Evolutionary conservation across 2,888 invertebrate species (phyloP), one percentile per base, ranked within the genome.

Genomic region (Graphium colonna): DNA sequence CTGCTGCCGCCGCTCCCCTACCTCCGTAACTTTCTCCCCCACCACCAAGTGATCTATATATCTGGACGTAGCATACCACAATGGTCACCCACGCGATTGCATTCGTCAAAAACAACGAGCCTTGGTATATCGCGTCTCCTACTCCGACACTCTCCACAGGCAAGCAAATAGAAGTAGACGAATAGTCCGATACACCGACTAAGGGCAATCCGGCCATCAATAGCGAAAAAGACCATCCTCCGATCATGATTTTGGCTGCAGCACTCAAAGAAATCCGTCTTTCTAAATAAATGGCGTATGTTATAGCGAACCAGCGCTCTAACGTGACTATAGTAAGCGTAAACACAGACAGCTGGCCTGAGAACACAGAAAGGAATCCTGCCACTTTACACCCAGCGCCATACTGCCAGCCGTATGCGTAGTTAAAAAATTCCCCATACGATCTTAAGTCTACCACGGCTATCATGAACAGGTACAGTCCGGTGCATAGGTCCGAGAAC

Each of bases 401-500:
- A 57, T 89, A 89, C 80, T 97, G 97, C 97, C 97, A 97, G 69
- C 95, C 94, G 67, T 95, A 97, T 1, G 97, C 97, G 77, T 94
- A 94, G 77, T 97, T 97, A 79, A 97, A 97, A 83, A 97, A 97
- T 60, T 93, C 93, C 1, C 96, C 96, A 67, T 95, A 93, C 0
- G 97, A 97, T 63, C 94, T 93, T 0, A 95, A 89, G 79, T 98
- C 97, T 69, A 96, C 94, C 0, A 94, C 92, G 0, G 97, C 97
- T 36, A 97, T 91, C 72, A 97, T 91, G 38, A 95, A 90, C 50
- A 97, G 89, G 79, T 97, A 97, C 1, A 96, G 73, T 0, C 96
- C 97, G 90, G 97, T 95, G 71, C 95, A 95, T 47, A 98, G 92
- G 82, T 98, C 97, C 0, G 97, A 97, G 74, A 95, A 93, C 0